Conservation (phyloP, 2,888 invertebrate species). For the Sinelater perroti region DNA sequence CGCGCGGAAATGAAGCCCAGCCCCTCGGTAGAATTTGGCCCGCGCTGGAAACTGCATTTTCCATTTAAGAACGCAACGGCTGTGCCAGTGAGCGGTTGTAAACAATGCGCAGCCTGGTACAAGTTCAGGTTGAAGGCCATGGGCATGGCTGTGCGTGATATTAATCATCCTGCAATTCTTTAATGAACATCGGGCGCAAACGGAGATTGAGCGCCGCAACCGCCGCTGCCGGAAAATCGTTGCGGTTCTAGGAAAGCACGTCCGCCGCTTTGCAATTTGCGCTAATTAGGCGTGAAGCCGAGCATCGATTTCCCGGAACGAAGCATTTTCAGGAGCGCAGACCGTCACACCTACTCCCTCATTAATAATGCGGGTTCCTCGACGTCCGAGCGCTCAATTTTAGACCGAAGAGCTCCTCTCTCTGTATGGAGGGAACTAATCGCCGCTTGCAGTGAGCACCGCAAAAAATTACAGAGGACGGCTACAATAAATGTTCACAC, state of each 20-base stretch:
- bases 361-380: slow-evolving; percentile 6
- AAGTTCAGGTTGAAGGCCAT: slow-evolving; percentile 41
- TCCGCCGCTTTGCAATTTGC: too few relatives aligned
- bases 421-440: neutral
- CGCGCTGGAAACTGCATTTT: too few relatives aligned
- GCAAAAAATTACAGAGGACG: neutral
- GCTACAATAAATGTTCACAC: neutral
- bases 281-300: too few relatives aligned
- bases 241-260: slow-evolving; percentile 1
- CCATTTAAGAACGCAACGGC: slow-evolving; percentile 8
- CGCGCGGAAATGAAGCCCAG: slow-evolving; percentile 5
- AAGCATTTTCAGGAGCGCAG: too few relatives aligned
- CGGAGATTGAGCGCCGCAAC: slow-evolving; percentile 14
- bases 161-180: slow-evolving; percentile 34
- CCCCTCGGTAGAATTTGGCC: too few relatives aligned
- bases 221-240: slow-evolving; percentile 15
- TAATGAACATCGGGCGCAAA: slow-evolving; percentile 26
- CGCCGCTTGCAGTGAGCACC: neutral
- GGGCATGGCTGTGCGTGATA: slow-evolving; percentile 33
- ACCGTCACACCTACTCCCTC: slow-evolving; percentile 7
- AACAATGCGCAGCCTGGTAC: slow-evolving; percentile 32
- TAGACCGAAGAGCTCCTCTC: neutral
- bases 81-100: slow-evolving; percentile 26
- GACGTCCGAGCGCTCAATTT: slow-evolving; percentile 2
- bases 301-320: too few relatives aligned